These are phyloP conservation scores for Microplitis deprimator DNA, from an alignment of 2,888 invertebrate genomes.

Conservation along the genomic window DNA sequence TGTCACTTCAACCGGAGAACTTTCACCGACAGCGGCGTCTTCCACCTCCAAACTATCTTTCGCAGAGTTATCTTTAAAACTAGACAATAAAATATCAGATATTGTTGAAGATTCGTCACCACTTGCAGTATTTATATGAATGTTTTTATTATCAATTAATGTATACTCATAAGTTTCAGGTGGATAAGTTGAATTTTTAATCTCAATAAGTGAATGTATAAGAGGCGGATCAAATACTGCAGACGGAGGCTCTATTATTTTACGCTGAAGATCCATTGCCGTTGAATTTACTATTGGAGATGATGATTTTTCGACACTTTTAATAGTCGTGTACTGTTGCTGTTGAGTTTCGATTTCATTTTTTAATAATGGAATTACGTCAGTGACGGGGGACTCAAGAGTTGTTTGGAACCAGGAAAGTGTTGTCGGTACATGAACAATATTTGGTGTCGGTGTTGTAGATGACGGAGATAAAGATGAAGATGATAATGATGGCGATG, in stretches of 20 bases:
- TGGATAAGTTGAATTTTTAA: not conserved
- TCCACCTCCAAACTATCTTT: conserved; percentile 10
- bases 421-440: not conserved
- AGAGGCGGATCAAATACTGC: not conserved
- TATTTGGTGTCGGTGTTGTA: not conserved
- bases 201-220: conserved; percentile 6
- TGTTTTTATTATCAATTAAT: not conserved
- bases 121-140: not conserved
- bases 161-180: conserved; percentile 1
- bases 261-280: not conserved
- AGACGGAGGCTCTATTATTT: not conserved
- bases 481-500: not conserved
- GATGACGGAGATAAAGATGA: not conserved
- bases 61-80: conserved; percentile 6
- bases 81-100: not conserved
- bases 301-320: not conserved
- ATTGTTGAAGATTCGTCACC: conserved; percentile 12
- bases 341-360: not conserved
- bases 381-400: not conserved
- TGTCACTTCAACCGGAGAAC: conserved; percentile 57
- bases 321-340: not conserved
- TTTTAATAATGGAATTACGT: not conserved
- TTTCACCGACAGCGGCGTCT: conserved; percentile 46
- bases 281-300: not conserved
- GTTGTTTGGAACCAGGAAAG: not conserved